Percentiles rank a stretch among this genome's conserved stretches.
These are phyloP conservation scores for Mya arenaria DNA, from an alignment of 1,140 invertebrate genomes.

Conservation along the genomic window DNA sequence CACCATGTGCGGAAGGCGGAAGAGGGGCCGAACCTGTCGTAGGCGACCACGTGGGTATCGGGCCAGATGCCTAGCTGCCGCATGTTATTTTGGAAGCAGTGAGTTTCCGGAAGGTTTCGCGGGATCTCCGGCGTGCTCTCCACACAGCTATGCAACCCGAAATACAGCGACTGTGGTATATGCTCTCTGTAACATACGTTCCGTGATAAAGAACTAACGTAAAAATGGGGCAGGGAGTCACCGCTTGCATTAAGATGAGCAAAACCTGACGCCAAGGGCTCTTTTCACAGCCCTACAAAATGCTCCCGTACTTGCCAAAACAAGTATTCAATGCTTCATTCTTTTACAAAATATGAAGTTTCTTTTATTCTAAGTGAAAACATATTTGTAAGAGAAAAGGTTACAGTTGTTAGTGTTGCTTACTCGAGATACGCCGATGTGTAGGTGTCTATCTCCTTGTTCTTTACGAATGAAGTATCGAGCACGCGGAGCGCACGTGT, in stretches of 20 bases:
- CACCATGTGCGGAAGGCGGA: conserved; percentile 73
- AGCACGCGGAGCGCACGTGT: conserved; percentile 45
- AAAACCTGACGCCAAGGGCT: too few relatives aligned
- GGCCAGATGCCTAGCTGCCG: conserved; percentile 66
- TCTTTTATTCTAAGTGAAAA: background rate
- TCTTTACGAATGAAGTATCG: conserved; percentile 60
- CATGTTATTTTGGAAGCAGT: conserved; percentile 68
- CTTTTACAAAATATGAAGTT: background rate
- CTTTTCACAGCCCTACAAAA: too few relatives aligned
- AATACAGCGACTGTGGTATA: conserved; percentile 64
- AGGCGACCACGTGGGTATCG: conserved; percentile 71
- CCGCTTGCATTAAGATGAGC: too few relatives aligned
- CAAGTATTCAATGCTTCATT: background rate
- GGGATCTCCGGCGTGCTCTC: conserved; percentile 53
- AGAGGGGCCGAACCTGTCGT: conserved; percentile 64
- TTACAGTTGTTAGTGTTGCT: too few relatives aligned
- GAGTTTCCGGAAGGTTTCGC: conserved; percentile 63
- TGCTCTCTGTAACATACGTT: conserved; percentile 62
- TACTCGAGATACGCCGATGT: conserved; percentile 47
- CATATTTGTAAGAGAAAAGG: background rate
- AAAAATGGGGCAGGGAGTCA: too few relatives aligned
- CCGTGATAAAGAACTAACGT: too few relatives aligned
- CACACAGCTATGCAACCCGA: conserved; percentile 63
- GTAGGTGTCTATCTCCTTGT: conserved; percentile 61
- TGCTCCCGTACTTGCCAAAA: too few relatives aligned